These are phyloP conservation scores for Drosophila seguyi DNA, from an alignment of 1,140 invertebrate species.

Conservation along the genomic window DNA sequence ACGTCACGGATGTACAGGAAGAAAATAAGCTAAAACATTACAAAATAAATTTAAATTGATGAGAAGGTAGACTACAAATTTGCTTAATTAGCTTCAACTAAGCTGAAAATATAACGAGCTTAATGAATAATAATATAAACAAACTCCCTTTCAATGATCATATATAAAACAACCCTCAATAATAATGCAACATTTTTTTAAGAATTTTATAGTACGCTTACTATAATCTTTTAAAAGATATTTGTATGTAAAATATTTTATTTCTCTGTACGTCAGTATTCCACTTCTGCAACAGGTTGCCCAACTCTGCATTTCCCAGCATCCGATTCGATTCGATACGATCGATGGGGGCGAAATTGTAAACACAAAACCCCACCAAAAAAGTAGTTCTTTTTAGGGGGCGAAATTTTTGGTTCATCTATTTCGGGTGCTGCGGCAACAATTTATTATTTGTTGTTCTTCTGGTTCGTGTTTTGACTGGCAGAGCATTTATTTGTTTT, in stretches of 20 bases:
- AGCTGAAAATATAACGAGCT: too few species aligned
- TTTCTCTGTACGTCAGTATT: neutral
- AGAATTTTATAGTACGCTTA: too few species aligned
- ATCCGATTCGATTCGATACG: constrained; percentile 5
- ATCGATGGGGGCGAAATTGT: constrained; percentile 34
- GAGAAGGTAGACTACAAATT: neutral
- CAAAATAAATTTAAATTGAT: neutral
- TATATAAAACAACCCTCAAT: too few species aligned
- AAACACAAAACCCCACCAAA: constrained; percentile 46
- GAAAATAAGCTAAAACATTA: neutral
- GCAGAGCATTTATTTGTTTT: constrained; percentile 59
- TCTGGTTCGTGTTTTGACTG: constrained; percentile 50
- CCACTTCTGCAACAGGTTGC: constrained; percentile 61
- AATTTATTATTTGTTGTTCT: constrained; percentile 39
- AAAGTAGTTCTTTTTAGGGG: constrained; percentile 13
- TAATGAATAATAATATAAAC: too few species aligned
- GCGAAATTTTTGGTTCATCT: constrained; percentile 18
- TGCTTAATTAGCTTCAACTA: too few species aligned
- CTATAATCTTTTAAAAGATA: too few species aligned
- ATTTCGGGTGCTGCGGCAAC: constrained; percentile 39
- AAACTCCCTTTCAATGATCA: too few species aligned
- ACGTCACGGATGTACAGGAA: constrained; percentile 44
- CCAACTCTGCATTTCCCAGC: constrained; percentile 59
- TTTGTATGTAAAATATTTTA: too few species aligned
- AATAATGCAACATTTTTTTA: too few species aligned